phyloP scores from a whole-genome alignment of 2,113 vertebrate species.

The Mirounga angustirostris region DNA sequence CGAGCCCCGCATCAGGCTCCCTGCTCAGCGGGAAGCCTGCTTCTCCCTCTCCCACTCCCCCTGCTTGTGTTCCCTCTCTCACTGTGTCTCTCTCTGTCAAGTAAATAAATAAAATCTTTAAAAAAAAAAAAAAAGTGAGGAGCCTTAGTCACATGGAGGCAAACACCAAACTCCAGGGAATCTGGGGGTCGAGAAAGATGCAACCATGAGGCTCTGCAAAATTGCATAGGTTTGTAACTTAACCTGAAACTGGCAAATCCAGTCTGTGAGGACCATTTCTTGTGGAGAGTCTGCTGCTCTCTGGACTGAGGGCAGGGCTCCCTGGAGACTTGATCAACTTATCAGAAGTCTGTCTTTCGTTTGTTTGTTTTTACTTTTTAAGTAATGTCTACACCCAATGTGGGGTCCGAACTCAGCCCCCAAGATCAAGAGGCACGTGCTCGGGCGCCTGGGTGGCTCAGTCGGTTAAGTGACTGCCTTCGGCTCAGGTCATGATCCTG shows the following conservation, averaged over 20 bases:
- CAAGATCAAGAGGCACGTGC: background rate
- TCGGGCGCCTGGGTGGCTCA: too few species aligned
- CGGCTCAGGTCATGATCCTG: too few species aligned
- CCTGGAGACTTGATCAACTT: background rate
- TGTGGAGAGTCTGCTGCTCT: background rate
- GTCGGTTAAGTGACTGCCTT: too few species aligned
- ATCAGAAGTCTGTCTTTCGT: background rate
- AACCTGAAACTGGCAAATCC: constrained; percentile 42
- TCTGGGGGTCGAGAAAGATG: background rate
- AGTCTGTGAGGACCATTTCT: background rate
- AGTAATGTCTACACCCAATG: background rate
- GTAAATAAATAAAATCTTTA: too few species aligned
- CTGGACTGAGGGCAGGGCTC: background rate
- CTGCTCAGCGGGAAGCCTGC: too few species aligned
- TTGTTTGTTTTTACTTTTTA: background rate
- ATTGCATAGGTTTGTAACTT: background rate
- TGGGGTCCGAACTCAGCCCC: background rate
- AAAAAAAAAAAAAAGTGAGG: background rate
- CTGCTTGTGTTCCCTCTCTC: too few species aligned
- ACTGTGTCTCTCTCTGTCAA: too few species aligned
- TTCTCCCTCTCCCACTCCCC: too few species aligned
- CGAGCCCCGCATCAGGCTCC: too few species aligned
- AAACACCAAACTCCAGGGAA: background rate
- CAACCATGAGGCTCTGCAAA: background rate
- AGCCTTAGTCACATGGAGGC: background rate